Percentiles rank a stretch among this genome's conserved stretches.
phyloP scores from a whole-genome alignment of 2,797 vertebrate species.

The Pseudochirops cupreus region DNA sequence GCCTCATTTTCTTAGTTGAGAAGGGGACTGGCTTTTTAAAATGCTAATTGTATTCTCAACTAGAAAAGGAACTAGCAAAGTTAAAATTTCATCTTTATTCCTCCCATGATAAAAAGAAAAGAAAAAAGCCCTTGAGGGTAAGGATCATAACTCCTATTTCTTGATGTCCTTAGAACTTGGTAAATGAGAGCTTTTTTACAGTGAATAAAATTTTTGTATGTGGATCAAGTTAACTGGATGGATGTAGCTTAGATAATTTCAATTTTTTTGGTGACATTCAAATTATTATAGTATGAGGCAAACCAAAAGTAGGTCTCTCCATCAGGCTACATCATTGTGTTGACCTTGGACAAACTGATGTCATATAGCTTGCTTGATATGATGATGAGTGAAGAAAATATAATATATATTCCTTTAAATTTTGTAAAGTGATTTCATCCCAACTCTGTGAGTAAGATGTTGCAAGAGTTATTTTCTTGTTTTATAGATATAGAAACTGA shows the following conservation, averaged over 20 bases:
- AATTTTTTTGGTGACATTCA: neutral
- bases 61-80: neutral
- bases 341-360: neutral
- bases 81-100: neutral
- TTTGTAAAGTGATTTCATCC: neutral
- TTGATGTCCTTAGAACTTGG: neutral
- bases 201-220: neutral
- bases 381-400: neutral
- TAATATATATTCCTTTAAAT: neutral
- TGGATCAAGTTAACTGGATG: neutral
- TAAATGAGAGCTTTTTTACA: neutral
- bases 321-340: neutral
- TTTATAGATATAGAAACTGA: neutral
- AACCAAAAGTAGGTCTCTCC: neutral
- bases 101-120: constrained; percentile 11
- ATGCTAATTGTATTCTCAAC: constrained; percentile 12
- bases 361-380: neutral
- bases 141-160: neutral
- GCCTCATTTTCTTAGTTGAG: constrained; percentile 32
- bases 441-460: neutral
- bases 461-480: neutral
- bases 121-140: neutral
- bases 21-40: constrained; percentile 37
- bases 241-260: neutral
- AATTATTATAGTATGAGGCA: neutral